Base-by-base conservation (phyloP, 2,113 vertebrate genomes). In the Plecturocebus donacophilus region DNA sequence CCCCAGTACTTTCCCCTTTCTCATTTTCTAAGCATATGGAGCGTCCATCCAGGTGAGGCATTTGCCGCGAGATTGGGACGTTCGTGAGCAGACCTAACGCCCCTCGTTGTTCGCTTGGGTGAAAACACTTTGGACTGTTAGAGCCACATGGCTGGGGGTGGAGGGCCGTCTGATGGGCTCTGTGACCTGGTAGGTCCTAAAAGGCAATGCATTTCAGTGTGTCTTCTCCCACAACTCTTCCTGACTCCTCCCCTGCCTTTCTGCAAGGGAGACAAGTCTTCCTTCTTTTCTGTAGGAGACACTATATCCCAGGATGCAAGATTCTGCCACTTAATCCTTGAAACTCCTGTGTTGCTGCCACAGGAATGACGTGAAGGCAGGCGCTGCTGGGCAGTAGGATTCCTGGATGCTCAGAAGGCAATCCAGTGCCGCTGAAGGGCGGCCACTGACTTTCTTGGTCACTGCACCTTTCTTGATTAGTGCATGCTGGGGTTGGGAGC, bases 201-300 rank as follows among this genome's bases (percentile, higher is more conserved):
- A 58, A 58, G n/a, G 5, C 35, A 70, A 0, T 42, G 19, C 1
- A 8, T 32, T 91, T 40, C 25, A 13, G 1, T 0, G 16, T 25
- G 16, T 42, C 6, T 49, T 85, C 30, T 89, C 27, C 32, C 17
- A 30, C 42, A 56, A 7, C 5, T 58, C 40, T 91, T 91, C 47
- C n/a, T 5, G 38, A 75, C 25, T 64, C n/a, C 52, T 77, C 68
- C 11, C 13, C 75, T 89, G 76, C 30, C 25, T 95, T 75, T 75
- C 21, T 75, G 40, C 40, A 45, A 45, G 23, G 12, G 71, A 75
- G 71, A 75, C 14, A 42, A 75, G 71, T 42, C 71, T 42, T 40
- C 40, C 12, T 27, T 1, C 40, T 89, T 66, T 80, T 80, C 42
- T 76, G 23, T 9, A 56, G 64, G 76, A 64, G 30, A 91, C 8